Percentiles rank a stretch among this genome's conserved stretches.
phyloP scores from a whole-genome alignment of 2,888 invertebrate species.

The Idaea aversata region DNA sequence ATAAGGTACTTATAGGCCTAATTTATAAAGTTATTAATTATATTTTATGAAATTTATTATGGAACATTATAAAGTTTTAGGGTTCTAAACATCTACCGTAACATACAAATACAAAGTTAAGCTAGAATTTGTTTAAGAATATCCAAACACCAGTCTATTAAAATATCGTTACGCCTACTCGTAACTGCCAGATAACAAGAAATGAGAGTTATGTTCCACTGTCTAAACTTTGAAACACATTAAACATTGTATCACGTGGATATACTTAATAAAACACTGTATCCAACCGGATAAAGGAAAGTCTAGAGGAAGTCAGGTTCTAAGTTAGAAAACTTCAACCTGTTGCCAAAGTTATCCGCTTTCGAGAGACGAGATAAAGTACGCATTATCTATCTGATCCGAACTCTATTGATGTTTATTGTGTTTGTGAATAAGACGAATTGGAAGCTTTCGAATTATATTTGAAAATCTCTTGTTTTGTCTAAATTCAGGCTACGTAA shows the following conservation, averaged over 20 bases:
- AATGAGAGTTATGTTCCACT: background rate
- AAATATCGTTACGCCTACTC: background rate
- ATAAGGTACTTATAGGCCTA: too few species aligned
- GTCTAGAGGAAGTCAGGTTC: constrained; percentile 38
- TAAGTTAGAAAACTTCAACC: constrained; percentile 51
- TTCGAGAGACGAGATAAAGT: constrained; percentile 25
- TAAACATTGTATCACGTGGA: constrained; percentile 26
- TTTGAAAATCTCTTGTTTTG: background rate
- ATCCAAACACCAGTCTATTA: background rate
- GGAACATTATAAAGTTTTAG: background rate
- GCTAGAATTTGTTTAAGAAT: background rate
- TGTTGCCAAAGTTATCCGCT: constrained; percentile 49
- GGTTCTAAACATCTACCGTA: background rate
- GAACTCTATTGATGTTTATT: background rate
- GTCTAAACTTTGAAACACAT: constrained; percentile 6
- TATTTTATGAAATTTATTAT: background rate
- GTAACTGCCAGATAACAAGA: constrained; percentile 1
- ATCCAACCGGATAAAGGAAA: constrained; percentile 31
- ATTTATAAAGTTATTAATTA: too few species aligned
- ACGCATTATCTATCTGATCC: constrained; percentile 14
- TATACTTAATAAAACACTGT: background rate
- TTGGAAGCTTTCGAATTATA: background rate
- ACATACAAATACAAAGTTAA: background rate
- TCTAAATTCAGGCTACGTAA: background rate
- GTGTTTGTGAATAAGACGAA: background rate